Evolutionary conservation across 2,113 vertebrate genomes (phyloP), one percentile per base, ranked within the genome.

Genomic region (Silurus glanis): DNA sequence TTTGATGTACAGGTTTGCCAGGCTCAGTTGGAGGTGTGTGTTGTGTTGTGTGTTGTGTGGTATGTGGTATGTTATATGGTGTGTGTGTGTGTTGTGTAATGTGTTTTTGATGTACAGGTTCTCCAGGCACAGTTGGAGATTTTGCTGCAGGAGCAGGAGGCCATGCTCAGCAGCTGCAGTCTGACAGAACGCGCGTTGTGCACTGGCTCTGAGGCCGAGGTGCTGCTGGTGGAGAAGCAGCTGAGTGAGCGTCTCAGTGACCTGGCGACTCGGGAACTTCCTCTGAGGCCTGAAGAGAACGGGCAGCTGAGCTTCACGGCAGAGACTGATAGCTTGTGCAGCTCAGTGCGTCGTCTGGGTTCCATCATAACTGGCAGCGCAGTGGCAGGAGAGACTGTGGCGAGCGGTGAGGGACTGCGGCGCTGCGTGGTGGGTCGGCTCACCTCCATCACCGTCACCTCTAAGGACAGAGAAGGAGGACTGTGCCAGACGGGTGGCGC

Each of bases 401-500:
- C 97, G 64, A 98, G 96, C 0, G 97, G 98, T 0, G 98, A 98
- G 85, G 97, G 97, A 1, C 89, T 99, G 88, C 94, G 96, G 83
- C 97, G 97, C 92, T 98, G 98, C 0, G 92, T 97, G 83, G 96
- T 97, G 0, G 97, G 96, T 1, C 96, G 96, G 84, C 96, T 96
- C 82, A 97, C 96, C 80, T 97, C 97, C 0, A 92, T 99, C 28
- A 98, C 97, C 79, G 95, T 99, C 82, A 99, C 97, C 0, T 98
- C 97, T 7, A 99, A 99, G 94, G 97, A 99, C 93, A 97, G 97
- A 88, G 97, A 99, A 67, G 96, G 97, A 3, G 95, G 96, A 88
- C 95, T 98, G 84, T 99, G 98, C 89, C 99, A 98, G 91, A 96
- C 95, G n/a, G 98, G 98, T 71, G 99, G 96, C 0, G 97, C 98